These are phyloP conservation scores for Siphonodentalium dalli DNA, from an alignment of 2,888 invertebrate genomes.

Conservation along the genomic window DNA sequence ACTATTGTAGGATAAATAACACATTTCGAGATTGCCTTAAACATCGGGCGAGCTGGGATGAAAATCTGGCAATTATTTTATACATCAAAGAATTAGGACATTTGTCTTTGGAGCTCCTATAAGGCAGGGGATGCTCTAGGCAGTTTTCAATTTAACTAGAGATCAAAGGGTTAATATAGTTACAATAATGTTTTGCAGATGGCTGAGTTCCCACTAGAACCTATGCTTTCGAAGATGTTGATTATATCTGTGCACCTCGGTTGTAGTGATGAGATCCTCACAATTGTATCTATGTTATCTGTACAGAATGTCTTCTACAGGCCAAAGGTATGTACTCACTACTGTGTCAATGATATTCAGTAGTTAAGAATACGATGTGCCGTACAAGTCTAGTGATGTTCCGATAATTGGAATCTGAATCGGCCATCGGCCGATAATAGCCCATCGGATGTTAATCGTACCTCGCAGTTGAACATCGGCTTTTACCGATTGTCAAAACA, in stretches of 20 bases:
- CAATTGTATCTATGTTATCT: slow-evolving; percentile 98
- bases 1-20: no score
- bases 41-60: no score
- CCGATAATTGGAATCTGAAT: no score
- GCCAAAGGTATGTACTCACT: slow-evolving; percentile 65
- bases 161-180: neutral
- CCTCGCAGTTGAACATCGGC: no score
- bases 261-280: slow-evolving; percentile 97
- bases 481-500: no score
- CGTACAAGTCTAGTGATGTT: neutral
- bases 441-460: no score
- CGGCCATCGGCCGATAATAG: no score
- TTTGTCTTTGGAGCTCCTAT: neutral
- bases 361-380: neutral
- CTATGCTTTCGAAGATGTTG: slow-evolving; percentile 96
- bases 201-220: slow-evolving; percentile 99
- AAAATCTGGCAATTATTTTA: no score
- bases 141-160: no score
- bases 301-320: slow-evolving; percentile 98
- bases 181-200: slow-evolving; percentile 72
- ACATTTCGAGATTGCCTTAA: no score
- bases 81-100: neutral
- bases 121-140: neutral
- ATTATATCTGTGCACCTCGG: slow-evolving; percentile 98
- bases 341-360: neutral